These are phyloP conservation scores for Altica lythri DNA, from an alignment of 2,888 invertebrate genomes.

Conservation along the genomic window DNA sequence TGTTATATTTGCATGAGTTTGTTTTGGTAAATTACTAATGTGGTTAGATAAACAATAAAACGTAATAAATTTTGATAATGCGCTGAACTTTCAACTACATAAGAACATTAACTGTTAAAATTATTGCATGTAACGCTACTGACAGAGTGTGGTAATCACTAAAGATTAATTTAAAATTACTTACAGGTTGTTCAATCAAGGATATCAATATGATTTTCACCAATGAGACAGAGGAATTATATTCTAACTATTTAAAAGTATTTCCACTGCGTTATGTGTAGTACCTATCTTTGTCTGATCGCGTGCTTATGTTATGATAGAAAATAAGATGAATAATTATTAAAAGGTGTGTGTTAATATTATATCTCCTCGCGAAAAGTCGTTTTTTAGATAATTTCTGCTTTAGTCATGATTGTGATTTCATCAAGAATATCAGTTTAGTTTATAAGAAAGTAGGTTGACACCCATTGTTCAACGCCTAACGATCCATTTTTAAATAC, in stretches of 20 bases:
- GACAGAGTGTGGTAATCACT: too few species aligned
- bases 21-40: too few species aligned
- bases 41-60: too few species aligned
- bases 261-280: neutral
- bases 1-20: too few species aligned
- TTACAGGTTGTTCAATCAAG: slow-evolving; percentile 17
- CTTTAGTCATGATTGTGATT: slow-evolving; percentile 21
- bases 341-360: slow-evolving; percentile 16
- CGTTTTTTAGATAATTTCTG: slow-evolving; percentile 11
- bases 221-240: slow-evolving; percentile 2
- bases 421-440: slow-evolving; percentile 13
- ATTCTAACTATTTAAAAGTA: slow-evolving; percentile 1
- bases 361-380: neutral
- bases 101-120: too few species aligned
- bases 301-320: slow-evolving; percentile 8
- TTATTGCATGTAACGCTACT: too few species aligned
- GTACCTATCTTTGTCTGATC: slow-evolving; percentile 7
- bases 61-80: too few species aligned
- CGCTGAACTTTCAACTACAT: too few species aligned
- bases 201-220: slow-evolving; percentile 14
- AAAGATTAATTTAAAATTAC: slow-evolving; percentile 15
- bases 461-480: slow-evolving; percentile 22
- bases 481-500: slow-evolving; percentile 21
- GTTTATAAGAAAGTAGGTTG: slow-evolving; percentile 20
- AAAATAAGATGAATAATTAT: slow-evolving; percentile 20